Percentiles rank a stretch among this genome's conserved stretches.
Conservation (phyloP, 1,140 invertebrate genomes). For the Eriocheir sinensis region DNA sequence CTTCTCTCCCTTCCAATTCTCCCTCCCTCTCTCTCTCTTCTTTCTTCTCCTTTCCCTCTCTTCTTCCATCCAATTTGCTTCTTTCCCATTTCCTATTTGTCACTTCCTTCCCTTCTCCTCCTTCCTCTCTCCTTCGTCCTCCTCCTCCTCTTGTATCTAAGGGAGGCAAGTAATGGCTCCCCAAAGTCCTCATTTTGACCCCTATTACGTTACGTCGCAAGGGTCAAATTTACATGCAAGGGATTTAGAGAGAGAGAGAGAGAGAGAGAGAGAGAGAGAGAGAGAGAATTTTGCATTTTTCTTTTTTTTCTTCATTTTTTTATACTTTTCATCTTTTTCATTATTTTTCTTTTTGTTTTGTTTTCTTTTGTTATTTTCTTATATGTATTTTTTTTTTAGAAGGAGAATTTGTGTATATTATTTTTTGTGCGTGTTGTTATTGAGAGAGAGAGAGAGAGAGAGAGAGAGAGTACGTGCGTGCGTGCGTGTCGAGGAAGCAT, state of each 20-base stretch:
- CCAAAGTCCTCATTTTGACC: neutral
- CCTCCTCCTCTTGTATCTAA: neutral
- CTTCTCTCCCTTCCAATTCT: no score
- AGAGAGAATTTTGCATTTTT: no score
- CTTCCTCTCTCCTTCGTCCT: neutral
- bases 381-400: no score
- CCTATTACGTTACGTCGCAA: neutral
- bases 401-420: no score
- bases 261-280: conserved; percentile 40
- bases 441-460: neutral
- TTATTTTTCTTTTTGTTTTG: no score
- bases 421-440: neutral
- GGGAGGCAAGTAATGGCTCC: neutral
- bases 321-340: no score
- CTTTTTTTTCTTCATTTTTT: no score
- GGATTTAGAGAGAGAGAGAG: neutral
- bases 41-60: neutral
- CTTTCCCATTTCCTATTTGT: no score
- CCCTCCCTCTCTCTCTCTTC: neutral
- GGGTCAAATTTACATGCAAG: neutral
- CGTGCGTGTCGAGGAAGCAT: neutral
- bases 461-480: neutral
- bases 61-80: no score
- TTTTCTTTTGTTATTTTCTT: no score
- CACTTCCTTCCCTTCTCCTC: neutral